Evolutionary conservation across 2,797 vertebrate species (phyloP), one percentile per base, ranked within the genome.

Genomic region (Phoebastria nigripes): DNA sequence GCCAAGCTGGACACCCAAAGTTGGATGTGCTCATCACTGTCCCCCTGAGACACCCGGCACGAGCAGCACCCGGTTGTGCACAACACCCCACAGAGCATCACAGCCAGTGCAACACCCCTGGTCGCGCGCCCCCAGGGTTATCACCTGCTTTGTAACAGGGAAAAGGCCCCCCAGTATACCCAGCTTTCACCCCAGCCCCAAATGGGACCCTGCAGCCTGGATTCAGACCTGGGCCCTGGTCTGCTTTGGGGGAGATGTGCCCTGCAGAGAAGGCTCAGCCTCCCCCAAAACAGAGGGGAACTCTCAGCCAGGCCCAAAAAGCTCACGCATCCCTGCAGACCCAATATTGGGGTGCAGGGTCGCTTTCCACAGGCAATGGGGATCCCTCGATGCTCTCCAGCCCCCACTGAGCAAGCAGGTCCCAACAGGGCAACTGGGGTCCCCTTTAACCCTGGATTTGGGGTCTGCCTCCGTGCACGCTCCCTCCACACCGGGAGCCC

Each of bases 21-120:
- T 0, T 21, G 42, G 69, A 42, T 1, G 0, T 0, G 1, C 39
- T 29, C 4, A 0, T 28, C 46, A 2, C 58, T 0, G 0, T 54
- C n/a, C 47, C n/a, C 69, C 16, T 1, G 12, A 47, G n/a, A 78
- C 15, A 12, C 31, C 62, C 1, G 0, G 20, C 13, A 17, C 0
- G 3, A 41, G 71, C 8, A 7, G 46, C 26, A 1, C 46, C 21
- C 1, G 0, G 4, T 4, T 51, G 61, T 16, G 28, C 2, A 1
- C 35, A 49, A 22, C 15, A 12, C 42, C 41, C 73, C 20, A 3
- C 0, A 1, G 66, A 58, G 47, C 51, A 22, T 7, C 9, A 0
- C n/a, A 21, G 28, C 15, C 0, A 1, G 33, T 12, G 49, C 28
- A 2, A 6, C 12, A 5, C 8, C 18, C 41, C 4, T 0, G 22